phyloP scores from a whole-genome alignment of 2,797 vertebrate species.

The Danionella dracula region DNA sequence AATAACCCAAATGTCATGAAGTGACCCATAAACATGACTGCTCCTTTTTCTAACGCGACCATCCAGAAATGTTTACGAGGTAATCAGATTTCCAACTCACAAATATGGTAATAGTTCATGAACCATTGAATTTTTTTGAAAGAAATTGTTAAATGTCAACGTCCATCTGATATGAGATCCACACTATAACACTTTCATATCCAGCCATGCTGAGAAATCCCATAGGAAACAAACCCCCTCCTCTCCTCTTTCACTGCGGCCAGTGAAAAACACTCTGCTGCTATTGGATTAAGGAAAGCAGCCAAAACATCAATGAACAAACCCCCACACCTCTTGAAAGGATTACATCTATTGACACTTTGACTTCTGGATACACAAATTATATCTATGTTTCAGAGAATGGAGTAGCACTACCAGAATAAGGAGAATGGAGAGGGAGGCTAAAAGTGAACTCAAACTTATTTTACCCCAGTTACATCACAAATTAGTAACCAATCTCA shows the following conservation, averaged over 20 bases:
- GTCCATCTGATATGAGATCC: slow-evolving; percentile 28
- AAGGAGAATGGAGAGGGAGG: neutral
- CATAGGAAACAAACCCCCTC: slow-evolving; percentile 27
- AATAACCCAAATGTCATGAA: neutral
- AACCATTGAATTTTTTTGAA: slow-evolving; percentile 20
- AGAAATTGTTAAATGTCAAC: slow-evolving; percentile 39
- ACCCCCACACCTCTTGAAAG: slow-evolving; percentile 50
- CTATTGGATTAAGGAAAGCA: slow-evolving; percentile 47
- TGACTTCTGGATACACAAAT: slow-evolving; percentile 63
- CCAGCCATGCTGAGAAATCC: slow-evolving; percentile 31
- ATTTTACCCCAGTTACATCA: neutral
- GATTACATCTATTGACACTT: slow-evolving; percentile 68
- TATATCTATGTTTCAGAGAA: slow-evolving; percentile 39
- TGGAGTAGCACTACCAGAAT: slow-evolving; percentile 37
- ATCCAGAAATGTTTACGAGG: slow-evolving; percentile 17
- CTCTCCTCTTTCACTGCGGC: neutral
- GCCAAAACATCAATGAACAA: slow-evolving; percentile 45
- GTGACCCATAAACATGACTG: neutral
- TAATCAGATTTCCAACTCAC: slow-evolving; percentile 30
- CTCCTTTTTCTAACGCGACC: neutral
- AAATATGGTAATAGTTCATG: slow-evolving; percentile 33
- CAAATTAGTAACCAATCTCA: neutral
- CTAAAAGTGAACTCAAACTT: neutral
- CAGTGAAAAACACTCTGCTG: slow-evolving; percentile 41
- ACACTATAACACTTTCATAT: slow-evolving; percentile 33